phyloP scores from a whole-genome alignment of 2,113 vertebrate genomes.

The Rhineura floridana region DNA sequence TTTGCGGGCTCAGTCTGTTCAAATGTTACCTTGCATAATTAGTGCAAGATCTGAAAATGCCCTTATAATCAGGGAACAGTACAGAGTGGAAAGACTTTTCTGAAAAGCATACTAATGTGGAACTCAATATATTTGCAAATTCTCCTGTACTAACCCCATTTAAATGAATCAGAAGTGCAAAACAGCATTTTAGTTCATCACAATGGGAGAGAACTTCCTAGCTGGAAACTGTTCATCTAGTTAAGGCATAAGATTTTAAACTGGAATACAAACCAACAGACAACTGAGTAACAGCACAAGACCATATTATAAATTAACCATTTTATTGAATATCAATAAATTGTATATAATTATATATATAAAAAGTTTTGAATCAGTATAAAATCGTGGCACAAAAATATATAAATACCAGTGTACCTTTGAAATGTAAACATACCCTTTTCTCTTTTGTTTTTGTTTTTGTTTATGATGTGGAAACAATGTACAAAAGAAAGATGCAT shows the following conservation, averaged over 20 bases:
- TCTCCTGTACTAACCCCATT: not conserved
- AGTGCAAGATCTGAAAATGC: not conserved
- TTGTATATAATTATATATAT: conserved; percentile 81
- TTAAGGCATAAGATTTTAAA: not conserved
- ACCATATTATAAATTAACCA: conserved; percentile 78
- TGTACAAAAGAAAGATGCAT: conserved; percentile 76
- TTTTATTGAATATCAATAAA: conserved; percentile 89
- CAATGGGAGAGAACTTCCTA: not conserved
- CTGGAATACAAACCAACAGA: not conserved
- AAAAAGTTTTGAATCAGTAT: conserved; percentile 78
- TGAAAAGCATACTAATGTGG: not conserved
- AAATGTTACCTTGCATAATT: not conserved
- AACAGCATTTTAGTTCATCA: not conserved
- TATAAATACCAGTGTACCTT: conserved; percentile 91
- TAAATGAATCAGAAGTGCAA: not conserved
- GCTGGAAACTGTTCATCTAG: not conserved
- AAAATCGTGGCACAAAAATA: conserved; percentile 84
- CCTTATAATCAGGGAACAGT: not conserved
- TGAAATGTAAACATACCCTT: conserved; percentile 87
- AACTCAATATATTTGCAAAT: not conserved
- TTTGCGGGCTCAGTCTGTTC: not conserved
- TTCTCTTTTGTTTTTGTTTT: conserved; percentile 55
- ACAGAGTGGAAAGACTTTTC: no score
- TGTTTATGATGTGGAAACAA: conserved; percentile 66
- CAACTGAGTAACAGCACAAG: conserved; percentile 18